These are phyloP conservation scores for Babyrousa celebensis DNA, from an alignment of 2,797 vertebrate species.

Conservation along the genomic window DNA sequence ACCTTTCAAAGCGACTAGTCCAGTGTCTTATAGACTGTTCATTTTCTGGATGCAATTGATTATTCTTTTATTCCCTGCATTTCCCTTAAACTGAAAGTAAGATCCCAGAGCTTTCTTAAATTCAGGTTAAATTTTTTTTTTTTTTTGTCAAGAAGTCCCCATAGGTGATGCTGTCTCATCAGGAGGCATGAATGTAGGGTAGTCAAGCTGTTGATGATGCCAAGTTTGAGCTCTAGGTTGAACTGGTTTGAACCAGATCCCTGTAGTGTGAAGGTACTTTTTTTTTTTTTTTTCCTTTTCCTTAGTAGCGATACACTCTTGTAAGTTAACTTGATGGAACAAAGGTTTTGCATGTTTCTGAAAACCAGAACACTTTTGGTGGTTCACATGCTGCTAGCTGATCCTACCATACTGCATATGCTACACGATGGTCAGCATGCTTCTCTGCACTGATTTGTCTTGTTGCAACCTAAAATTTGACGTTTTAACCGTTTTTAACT, in stretches of 20 bases:
- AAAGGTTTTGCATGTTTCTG: background rate
- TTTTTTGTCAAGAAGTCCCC: background rate
- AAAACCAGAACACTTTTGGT: background rate
- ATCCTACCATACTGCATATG: too few relatives aligned
- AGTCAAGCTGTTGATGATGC: background rate
- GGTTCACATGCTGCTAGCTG: background rate
- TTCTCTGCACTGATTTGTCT: background rate
- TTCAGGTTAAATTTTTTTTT: background rate
- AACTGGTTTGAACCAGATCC: background rate
- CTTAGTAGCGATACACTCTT: background rate
- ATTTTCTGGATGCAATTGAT: background rate
- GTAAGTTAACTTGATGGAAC: background rate
- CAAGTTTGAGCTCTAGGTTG: background rate
- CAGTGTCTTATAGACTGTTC: background rate
- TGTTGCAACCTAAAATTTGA: background rate
- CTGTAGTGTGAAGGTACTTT: background rate
- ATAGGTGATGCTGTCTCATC: background rate
- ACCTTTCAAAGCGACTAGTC: background rate
- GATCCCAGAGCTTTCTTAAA: background rate
- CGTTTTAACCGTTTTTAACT: background rate
- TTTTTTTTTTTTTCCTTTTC: background rate
- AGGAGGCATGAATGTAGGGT: background rate
- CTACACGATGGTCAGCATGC: background rate
- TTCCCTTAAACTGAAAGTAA: background rate
- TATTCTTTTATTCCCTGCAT: background rate